These are phyloP conservation scores for Empidonax traillii DNA, from an alignment of 2,113 vertebrate genomes.

Conservation along the genomic window DNA sequence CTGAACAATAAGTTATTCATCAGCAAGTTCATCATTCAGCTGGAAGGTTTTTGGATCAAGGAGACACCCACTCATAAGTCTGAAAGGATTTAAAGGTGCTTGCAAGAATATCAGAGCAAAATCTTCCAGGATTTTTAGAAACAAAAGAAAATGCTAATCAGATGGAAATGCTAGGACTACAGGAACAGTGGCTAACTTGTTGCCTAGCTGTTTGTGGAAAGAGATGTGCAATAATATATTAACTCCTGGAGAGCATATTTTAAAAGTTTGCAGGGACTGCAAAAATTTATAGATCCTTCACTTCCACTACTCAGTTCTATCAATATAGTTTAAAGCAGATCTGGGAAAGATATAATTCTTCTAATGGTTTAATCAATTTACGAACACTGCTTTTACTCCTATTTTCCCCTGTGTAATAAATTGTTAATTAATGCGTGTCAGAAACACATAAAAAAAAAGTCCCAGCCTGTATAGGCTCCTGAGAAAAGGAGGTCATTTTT, in stretches of 20 bases:
- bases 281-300: slow-evolving; percentile 3
- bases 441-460: neutral
- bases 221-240: neutral
- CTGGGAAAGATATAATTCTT: slow-evolving; percentile 33
- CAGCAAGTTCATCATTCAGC: neutral
- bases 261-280: neutral
- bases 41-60: neutral
- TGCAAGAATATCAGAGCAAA: neutral
- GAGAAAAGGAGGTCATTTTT: neutral
- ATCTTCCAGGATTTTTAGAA: neutral
- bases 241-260: neutral
- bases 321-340: slow-evolving; percentile 23
- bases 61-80: neutral
- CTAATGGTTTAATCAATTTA: slow-evolving; percentile 61
- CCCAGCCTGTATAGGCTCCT: neutral
- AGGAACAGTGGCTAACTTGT: neutral
- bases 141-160: neutral
- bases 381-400: neutral
- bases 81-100: neutral
- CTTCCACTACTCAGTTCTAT: neutral
- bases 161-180: neutral
- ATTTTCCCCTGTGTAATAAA: slow-evolving; percentile 41
- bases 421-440: slow-evolving; percentile 30
- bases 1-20: slow-evolving; percentile 6
- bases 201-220: neutral